A percentile compares a stretch with the other conserved stretches of the same genome.
Evolutionary conservation across 2,888 invertebrate genomes (phyloP).

Genomic region (Sphaeridia pumilis): DNA sequence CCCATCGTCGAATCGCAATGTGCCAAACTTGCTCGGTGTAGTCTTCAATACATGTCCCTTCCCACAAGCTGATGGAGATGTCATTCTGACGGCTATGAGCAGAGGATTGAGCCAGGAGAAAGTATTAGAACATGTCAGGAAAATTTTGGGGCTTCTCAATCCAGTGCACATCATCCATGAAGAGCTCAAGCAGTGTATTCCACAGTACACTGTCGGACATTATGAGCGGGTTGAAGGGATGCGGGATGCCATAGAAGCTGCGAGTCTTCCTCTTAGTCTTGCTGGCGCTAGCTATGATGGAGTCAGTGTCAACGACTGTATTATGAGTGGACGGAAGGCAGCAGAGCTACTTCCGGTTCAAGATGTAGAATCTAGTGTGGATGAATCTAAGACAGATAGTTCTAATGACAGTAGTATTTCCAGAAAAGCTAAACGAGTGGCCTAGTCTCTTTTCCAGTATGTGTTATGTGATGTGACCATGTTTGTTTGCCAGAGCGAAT

Average conservation of each 20-base stretch:
- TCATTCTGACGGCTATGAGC: slow-evolving; percentile 81
- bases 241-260: slow-evolving; percentile 52
- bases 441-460: too few species aligned
- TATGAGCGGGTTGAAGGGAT: slow-evolving; percentile 56
- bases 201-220: slow-evolving; percentile 84
- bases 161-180: slow-evolving; percentile 55
- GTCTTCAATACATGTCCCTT: slow-evolving; percentile 85
- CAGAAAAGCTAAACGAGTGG: too few species aligned
- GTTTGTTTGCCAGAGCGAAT: too few species aligned
- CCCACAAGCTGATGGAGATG: slow-evolving; percentile 46
- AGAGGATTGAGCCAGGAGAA: slow-evolving; percentile 46
- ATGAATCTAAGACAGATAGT: too few species aligned
- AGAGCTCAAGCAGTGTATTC: slow-evolving; percentile 68
- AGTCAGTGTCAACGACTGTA: slow-evolving; percentile 86
- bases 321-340: slow-evolving; percentile 64
- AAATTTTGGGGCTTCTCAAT: slow-evolving; percentile 32
- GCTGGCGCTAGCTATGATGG: slow-evolving; percentile 83
- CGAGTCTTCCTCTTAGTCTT: slow-evolving; percentile 61
- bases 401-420: too few species aligned
- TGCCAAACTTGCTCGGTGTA: slow-evolving; percentile 66
- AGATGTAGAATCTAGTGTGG: too few species aligned
- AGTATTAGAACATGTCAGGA: background rate
- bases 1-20: slow-evolving; percentile 61
- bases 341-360: slow-evolving; percentile 42
- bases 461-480: too few species aligned